Evolutionary conservation across 1,140 invertebrate genomes (phyloP).

Genomic region (Phocides pigmalion): DNA sequence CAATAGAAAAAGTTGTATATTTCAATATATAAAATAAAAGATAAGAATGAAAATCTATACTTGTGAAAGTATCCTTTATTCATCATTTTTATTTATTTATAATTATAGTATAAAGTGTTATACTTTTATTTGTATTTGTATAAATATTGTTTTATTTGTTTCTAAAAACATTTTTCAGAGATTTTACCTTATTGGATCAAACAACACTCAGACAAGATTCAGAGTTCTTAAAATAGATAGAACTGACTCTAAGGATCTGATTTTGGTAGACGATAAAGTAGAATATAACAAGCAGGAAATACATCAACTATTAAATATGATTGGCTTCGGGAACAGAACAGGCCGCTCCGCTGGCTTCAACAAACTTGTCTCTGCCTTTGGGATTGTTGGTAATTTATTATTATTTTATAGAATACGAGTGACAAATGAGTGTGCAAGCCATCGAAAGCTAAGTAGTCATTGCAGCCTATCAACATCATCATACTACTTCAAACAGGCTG

Average conservation of each 20-base stretch:
- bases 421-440: no score
- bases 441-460: no score
- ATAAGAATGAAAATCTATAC: no score
- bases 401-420: no score
- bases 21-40: no score
- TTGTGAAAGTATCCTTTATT: no score
- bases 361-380: conserved; percentile 94
- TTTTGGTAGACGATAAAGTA: conserved; percentile 95
- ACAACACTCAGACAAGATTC: conserved; percentile 96
- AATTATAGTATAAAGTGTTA: conserved; percentile 7
- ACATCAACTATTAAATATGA: conserved; percentile 91
- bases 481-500: no score
- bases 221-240: conserved; percentile 97
- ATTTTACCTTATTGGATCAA: conserved; percentile 97
- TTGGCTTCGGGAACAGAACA: conserved; percentile 91
- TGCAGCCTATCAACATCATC: no score
- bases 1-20: no score
- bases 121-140: no score
- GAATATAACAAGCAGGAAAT: conserved; percentile 96
- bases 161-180: conserved; percentile 88
- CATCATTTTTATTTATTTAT: no score
- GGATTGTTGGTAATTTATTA: conserved; percentile 90
- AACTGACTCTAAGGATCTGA: conserved; percentile 91
- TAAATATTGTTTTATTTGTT: no score
- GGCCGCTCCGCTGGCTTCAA: conserved; percentile 86